These are phyloP conservation scores for Terebella lapidaria DNA, from an alignment of 2,888 invertebrate genomes.

Conservation along the genomic window DNA sequence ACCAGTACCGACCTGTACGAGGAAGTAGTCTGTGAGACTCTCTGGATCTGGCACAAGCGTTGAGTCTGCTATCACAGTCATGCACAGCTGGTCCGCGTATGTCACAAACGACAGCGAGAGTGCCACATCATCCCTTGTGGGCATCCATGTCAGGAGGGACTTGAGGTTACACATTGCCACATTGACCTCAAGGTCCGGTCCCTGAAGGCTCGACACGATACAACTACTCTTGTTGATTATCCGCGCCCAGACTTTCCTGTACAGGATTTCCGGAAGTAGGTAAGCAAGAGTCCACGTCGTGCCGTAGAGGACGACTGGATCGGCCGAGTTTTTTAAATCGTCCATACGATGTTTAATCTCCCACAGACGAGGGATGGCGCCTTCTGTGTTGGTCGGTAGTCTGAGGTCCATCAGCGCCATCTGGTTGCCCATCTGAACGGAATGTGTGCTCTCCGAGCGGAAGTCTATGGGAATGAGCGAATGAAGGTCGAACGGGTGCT, in stretches of 20 bases:
- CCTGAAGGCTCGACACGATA: conserved; percentile 56
- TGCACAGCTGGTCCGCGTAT: conserved; percentile 57
- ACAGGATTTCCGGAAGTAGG: conserved; percentile 45
- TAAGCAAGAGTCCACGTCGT: conserved; percentile 55
- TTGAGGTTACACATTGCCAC: conserved; percentile 51
- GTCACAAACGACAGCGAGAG: conserved; percentile 58
- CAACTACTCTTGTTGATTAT: conserved; percentile 38
- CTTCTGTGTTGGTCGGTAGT: conserved; percentile 59
- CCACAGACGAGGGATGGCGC: conserved; percentile 61
- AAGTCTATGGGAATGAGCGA: conserved; percentile 47
- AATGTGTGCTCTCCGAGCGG: conserved; percentile 2
- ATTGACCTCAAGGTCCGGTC: conserved; percentile 54
- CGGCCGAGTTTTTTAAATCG: conserved; percentile 56
- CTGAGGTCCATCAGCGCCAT: conserved; percentile 39
- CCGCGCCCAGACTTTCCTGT: conserved; percentile 39
- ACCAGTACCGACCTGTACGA: conserved; percentile 41
- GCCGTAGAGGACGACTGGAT: conserved; percentile 57
- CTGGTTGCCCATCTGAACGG: conserved; percentile 26
- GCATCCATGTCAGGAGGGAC: conserved; percentile 53
- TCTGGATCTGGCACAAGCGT: conserved; percentile 51
- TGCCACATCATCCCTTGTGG: conserved; percentile 55
- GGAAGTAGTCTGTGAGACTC: conserved; percentile 48
- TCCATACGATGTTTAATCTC: conserved; percentile 57
- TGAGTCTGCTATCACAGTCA: conserved; percentile 56
- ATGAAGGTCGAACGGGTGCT: conserved; percentile 57